Evolutionary conservation across 1,140 invertebrate genomes (phyloP), one percentile per base, ranked within the genome.

Genomic region (Neoseiulus cucumeris): DNA sequence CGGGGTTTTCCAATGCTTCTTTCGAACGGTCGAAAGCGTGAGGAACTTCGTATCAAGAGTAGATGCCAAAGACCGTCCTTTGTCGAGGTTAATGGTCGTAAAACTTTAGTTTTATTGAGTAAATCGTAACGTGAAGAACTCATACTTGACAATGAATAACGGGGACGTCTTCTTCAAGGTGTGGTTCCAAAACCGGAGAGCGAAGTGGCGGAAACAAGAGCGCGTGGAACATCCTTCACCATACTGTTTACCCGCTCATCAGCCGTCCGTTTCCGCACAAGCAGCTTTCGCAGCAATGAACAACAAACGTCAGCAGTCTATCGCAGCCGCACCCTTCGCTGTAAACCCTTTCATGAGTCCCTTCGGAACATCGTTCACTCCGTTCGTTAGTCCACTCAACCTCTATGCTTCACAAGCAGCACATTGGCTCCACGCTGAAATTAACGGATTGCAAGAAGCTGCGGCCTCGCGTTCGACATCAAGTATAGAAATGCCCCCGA

Each of bases 151-250:
- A n/a, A n/a, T n/a, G n/a, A n/a, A n/a, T n/a, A 39, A 39, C 33
- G 4, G 33, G 33, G 9, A 25, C 22, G 14, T 59, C 2, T 25
- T 9, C 22, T 25, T 14, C n/a, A 14, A 59, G 51, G 51, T 59
- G 12, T 59, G 51, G 51, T 59, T 59, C 22, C 51, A 59, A 20
- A 59, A 59, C 22, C 51, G 51, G 25, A 12, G 51, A 17, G 51
- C 51, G 33, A 59, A 59, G 22, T 59, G 51, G 51, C 51, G 51
- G 14, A 59, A 59, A 59, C 51, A 59, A 25, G 51, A 59, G 22
- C 25, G 33, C 2, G 51, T 25, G 25, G 51, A 59, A 17, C 17
- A 59, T 9, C 51, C 51, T 14, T 25, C 51, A 17, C 17, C 33
- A 4, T 17, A 33, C 14, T 2, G 25, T 18, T 25, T 59, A 14